Percentiles rank a stretch among this genome's conserved stretches.
phyloP scores from a whole-genome alignment of 1,140 invertebrate genomes.

The Scaptomyza montana region DNA sequence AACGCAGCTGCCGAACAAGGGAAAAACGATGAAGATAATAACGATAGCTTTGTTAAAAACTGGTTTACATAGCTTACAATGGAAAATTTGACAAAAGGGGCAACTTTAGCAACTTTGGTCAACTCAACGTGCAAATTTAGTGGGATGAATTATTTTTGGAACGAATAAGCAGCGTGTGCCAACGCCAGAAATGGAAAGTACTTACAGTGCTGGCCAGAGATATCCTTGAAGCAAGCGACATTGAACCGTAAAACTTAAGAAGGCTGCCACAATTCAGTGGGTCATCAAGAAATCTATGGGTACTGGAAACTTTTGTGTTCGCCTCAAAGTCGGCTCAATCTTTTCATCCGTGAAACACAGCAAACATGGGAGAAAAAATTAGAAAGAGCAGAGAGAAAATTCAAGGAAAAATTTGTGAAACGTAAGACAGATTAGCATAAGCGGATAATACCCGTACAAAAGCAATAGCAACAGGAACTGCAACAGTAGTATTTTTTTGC shows the following conservation, averaged over 20 bases:
- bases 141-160: slow-evolving; percentile 51
- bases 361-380: slow-evolving; percentile 25
- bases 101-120: slow-evolving; percentile 47
- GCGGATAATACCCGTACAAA: slow-evolving; percentile 66
- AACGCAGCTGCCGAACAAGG: slow-evolving; percentile 32
- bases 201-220: slow-evolving; percentile 62
- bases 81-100: slow-evolving; percentile 29
- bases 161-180: slow-evolving; percentile 8
- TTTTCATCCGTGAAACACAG: slow-evolving; percentile 42
- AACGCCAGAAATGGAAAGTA: slow-evolving; percentile 55
- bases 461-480: slow-evolving; percentile 29
- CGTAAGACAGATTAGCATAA: slow-evolving; percentile 81
- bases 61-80: slow-evolving; percentile 31
- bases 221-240: slow-evolving; percentile 74
- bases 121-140: slow-evolving; percentile 56
- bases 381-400: slow-evolving; percentile 20
- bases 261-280: slow-evolving; percentile 31
- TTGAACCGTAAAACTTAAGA: slow-evolving; percentile 48
- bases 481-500: slow-evolving; percentile 28
- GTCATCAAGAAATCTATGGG: slow-evolving; percentile 51
- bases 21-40: slow-evolving; percentile 38
- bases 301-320: slow-evolving; percentile 41
- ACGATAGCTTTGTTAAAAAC: slow-evolving; percentile 51
- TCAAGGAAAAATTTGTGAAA: slow-evolving; percentile 66
- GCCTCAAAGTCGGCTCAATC: slow-evolving; percentile 63